Evolutionary conservation across 2,888 invertebrate species (phyloP).

Genomic region (Agonum fuliginosum): DNA sequence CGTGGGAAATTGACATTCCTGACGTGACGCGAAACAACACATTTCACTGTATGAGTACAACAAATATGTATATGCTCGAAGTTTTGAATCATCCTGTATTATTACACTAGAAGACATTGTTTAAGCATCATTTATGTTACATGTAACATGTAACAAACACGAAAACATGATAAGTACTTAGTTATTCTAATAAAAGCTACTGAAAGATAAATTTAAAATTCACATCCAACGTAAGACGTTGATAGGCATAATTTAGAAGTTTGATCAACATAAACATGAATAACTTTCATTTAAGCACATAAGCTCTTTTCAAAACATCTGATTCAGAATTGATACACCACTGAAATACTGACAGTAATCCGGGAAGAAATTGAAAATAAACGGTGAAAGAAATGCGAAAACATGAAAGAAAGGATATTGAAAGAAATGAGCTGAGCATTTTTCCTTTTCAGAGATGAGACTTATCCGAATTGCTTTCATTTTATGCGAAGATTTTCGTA

Average conservation of each 20-base stretch:
- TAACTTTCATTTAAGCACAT: conserved; percentile 6
- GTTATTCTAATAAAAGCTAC: too few relatives aligned
- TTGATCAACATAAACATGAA: conserved; percentile 2
- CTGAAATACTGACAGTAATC: conserved; percentile 27
- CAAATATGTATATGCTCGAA: too few relatives aligned
- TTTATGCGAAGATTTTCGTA: too few relatives aligned
- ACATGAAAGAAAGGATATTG: conserved; percentile 9
- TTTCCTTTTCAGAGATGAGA: conserved; percentile 9
- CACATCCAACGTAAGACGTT: background rate
- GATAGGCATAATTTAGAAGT: background rate
- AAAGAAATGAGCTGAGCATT: conserved; percentile 2
- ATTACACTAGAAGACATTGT: too few relatives aligned
- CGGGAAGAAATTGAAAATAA: conserved; percentile 30
- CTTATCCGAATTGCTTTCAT: background rate
- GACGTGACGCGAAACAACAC: too few relatives aligned
- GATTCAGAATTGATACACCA: background rate
- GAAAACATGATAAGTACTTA: too few relatives aligned
- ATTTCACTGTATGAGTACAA: too few relatives aligned
- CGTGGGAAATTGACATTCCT: too few relatives aligned
- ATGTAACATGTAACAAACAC: too few relatives aligned
- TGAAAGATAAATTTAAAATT: background rate
- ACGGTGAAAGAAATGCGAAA: conserved; percentile 4
- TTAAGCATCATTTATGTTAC: too few relatives aligned
- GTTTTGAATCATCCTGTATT: too few relatives aligned
- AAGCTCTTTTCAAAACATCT: background rate